Base-by-base conservation (phyloP, 2,113 vertebrate species). In the Cyprinus carpio region DNA sequence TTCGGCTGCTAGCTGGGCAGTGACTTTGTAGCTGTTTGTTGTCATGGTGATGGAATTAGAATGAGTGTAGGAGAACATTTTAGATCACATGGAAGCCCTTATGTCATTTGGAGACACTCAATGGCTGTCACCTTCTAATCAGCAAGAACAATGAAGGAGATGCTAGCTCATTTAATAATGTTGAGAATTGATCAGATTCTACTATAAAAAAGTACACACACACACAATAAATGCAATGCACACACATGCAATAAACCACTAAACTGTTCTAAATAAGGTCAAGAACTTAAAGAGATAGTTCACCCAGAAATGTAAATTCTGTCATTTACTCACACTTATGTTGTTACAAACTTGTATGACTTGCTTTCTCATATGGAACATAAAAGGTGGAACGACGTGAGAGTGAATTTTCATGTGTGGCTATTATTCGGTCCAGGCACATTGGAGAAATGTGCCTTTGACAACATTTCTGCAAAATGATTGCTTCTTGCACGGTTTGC, bases 21-120 rank as follows among this genome's bases (percentile, higher is more conserved):
- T 31, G 40, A 84, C 40, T 87, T 84, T 62, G 16, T 43, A 69
- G 49, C 67, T 62, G 56, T 54, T 60, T 83, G n/a, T 84, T 75
- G 51, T 78, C 75, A 69, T 78, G 83, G 60, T 43, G 83, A 43
- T 7, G 29, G 12, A 71, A 65, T 62, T 74, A 77, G 51, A 15
- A 83, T 74, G n/a, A 37, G n/a, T 83, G 46, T 13, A 75, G 25
- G 16, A 60, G 54, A 60, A 18, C 20, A 37, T 58, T 27, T 25
- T 74, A 15, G 80, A 82, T 74, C 67, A 56, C 40, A 2, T 43
- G 25, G 76, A 82, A 74, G 43, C 10, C 37, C 25, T 69, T 49
- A 7, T 75, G 13, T 51, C 77, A 46, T 43, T 75, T 6, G 9
- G 31, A 84, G 78, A 82, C 13, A 40, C 12, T 82, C 4, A 7